A percentile compares a stretch with the other conserved stretches of the same genome.
phyloP scores from a whole-genome alignment of 2,888 invertebrate genomes.

The Drosophila lacicola region DNA sequence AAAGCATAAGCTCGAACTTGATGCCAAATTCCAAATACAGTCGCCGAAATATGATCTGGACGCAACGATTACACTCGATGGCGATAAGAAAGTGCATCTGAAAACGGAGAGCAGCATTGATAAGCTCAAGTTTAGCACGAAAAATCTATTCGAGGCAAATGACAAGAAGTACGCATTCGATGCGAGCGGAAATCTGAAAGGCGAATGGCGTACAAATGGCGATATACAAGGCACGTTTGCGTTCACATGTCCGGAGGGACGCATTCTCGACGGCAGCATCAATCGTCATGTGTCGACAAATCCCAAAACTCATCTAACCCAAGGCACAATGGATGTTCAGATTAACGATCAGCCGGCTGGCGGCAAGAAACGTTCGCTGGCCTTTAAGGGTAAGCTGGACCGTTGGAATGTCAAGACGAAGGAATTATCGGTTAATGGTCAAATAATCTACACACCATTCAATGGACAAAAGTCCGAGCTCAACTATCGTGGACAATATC shows the following conservation, averaged over 20 bases:
- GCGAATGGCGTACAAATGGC: constrained; percentile 77
- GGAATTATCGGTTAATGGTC: constrained; percentile 84
- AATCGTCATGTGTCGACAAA: constrained; percentile 84
- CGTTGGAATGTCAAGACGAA: constrained; percentile 84
- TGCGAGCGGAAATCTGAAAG: constrained; percentile 68
- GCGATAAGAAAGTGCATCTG: constrained; percentile 88
- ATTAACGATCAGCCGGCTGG: constrained; percentile 82
- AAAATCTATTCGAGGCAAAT: constrained; percentile 86
- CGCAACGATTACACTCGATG: constrained; percentile 88
- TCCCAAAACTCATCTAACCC: constrained; percentile 84
- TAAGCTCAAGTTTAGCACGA: constrained; percentile 87
- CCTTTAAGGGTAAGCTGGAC: constrained; percentile 81
- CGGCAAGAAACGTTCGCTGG: constrained; percentile 83
- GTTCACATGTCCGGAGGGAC: constrained; percentile 68
- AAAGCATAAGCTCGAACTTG: constrained; percentile 88
- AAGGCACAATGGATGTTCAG: constrained; percentile 86
- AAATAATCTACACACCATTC: constrained; percentile 85
- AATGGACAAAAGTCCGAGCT: constrained; percentile 86
- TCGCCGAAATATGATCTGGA: constrained; percentile 88
- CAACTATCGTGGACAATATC: constrained; percentile 83
- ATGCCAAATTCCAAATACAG: constrained; percentile 87
- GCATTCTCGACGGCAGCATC: constrained; percentile 83
- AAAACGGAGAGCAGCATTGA: constrained; percentile 87
- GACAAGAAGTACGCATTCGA: constrained; percentile 85
- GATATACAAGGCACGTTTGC: constrained; percentile 74